Percentiles rank a stretch among this genome's conserved stretches.
phyloP scores from a whole-genome alignment of 2,888 invertebrate species.

The Antheraea yamamai region DNA sequence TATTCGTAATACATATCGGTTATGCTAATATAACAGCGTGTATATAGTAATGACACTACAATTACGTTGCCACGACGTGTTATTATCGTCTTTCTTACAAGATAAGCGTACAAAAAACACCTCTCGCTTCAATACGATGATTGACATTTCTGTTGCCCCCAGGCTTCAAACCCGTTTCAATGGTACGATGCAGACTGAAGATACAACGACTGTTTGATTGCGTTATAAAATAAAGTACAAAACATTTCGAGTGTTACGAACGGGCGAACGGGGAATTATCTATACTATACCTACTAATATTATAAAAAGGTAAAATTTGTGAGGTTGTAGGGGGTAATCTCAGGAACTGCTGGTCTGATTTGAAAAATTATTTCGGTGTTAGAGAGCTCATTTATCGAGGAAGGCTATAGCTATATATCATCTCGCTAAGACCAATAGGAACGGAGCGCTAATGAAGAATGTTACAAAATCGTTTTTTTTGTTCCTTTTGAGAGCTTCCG shows the following conservation, averaged over 20 bases:
- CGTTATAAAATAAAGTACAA: slow-evolving; percentile 14
- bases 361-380: no score
- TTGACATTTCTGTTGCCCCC: slow-evolving; percentile 51
- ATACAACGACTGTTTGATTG: slow-evolving; percentile 35
- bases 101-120: slow-evolving; percentile 41
- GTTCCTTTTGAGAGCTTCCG: no score
- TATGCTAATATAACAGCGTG: slow-evolving; percentile 48
- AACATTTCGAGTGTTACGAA: slow-evolving; percentile 17
- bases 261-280: slow-evolving; percentile 9
- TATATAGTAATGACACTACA: slow-evolving; percentile 49
- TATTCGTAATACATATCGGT: slow-evolving; percentile 37
- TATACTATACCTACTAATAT: background rate
- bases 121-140: slow-evolving; percentile 49
- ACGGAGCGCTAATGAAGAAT: no score
- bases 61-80: slow-evolving; percentile 49
- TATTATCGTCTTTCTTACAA: slow-evolving; percentile 49
- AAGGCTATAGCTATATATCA: no score
- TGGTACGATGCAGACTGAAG: background rate
- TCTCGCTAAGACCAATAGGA: no score
- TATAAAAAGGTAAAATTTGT: no score
- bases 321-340: no score
- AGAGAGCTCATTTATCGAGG: no score
- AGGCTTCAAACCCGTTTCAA: slow-evolving; percentile 45
- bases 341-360: no score
- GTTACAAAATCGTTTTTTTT: no score